phyloP scores from a whole-genome alignment of 2,888 invertebrate genomes.

The Polylopha cassiicola region DNA sequence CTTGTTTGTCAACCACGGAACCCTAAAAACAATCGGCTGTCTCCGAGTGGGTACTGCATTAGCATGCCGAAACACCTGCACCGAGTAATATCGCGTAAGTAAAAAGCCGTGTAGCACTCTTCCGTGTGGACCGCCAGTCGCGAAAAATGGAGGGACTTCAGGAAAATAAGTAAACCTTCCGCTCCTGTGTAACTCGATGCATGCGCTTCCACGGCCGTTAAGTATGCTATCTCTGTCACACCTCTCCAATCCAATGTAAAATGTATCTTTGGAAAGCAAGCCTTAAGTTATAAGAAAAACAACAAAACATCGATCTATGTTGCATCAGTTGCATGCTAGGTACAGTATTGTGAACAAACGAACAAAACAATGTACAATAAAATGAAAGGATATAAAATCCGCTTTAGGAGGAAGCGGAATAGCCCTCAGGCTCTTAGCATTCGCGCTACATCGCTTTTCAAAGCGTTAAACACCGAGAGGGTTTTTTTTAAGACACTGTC shows the following conservation, averaged over 20 bases:
- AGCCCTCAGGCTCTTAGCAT: slow-evolving; percentile 29
- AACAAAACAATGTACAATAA: too few relatives aligned
- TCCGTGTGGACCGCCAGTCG: slow-evolving; percentile 45
- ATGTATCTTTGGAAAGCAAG: too few relatives aligned
- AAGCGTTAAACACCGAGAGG: slow-evolving; percentile 30
- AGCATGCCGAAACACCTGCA: slow-evolving; percentile 52
- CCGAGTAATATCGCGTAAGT: slow-evolving; percentile 53
- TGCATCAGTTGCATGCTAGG: too few relatives aligned
- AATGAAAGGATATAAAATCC: slow-evolving; percentile 2
- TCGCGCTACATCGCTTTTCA: slow-evolving; percentile 35
- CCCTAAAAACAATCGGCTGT: slow-evolving; percentile 7
- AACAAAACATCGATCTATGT: too few relatives aligned
- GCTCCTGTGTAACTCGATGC: slow-evolving; percentile 45
- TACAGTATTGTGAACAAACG: too few relatives aligned
- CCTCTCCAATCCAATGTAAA: too few relatives aligned
- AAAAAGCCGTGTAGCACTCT: slow-evolving; percentile 66
- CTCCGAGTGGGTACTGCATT: slow-evolving; percentile 41
- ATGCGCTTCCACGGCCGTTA: slow-evolving; percentile 44
- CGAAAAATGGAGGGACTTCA: slow-evolving; percentile 42
- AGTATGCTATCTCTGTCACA: slow-evolving; percentile 40
- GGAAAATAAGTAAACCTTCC: slow-evolving; percentile 52
- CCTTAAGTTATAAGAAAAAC: too few relatives aligned
- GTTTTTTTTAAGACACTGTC: slow-evolving; percentile 35
- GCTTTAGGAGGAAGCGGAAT: slow-evolving; percentile 5
- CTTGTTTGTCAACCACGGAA: not conserved